These are phyloP conservation scores for Boloria euphrosyne DNA, from an alignment of 2,888 invertebrate genomes.

Conservation along the genomic window DNA sequence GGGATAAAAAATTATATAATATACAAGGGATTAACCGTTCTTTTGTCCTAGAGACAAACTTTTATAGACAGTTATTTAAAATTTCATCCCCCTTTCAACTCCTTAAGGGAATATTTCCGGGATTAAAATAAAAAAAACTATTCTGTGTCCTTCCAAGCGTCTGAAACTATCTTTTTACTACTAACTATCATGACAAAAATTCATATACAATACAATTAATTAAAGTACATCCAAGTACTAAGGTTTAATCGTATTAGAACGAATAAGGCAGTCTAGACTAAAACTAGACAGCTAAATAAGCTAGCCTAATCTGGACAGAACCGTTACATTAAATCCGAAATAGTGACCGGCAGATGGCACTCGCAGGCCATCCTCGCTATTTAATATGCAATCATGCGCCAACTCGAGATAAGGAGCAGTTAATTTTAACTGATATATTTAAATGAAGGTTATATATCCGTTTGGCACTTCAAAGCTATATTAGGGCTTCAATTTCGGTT, in stretches of 20 bases:
- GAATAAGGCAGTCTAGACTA: conserved; percentile 7
- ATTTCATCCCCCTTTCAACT: too few species aligned
- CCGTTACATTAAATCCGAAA: not conserved
- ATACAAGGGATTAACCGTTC: too few species aligned
- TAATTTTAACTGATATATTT: not conserved
- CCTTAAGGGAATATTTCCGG: too few species aligned
- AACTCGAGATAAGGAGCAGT: not conserved
- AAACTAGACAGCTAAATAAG: conserved; percentile 3
- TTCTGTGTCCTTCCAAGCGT: too few species aligned
- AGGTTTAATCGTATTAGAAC: conserved; percentile 4
- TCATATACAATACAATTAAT: not conserved
- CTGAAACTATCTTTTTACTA: too few species aligned
- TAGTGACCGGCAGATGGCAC: conserved; percentile 11
- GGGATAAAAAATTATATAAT: too few species aligned
- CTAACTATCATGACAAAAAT: not conserved
- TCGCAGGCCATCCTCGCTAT: conserved; percentile 4
- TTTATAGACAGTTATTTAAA: too few species aligned
- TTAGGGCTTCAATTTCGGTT: too few species aligned
- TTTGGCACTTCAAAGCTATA: too few species aligned
- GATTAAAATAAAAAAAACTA: too few species aligned
- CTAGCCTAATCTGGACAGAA: conserved; percentile 7
- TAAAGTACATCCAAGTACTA: not conserved
- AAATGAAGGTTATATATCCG: too few species aligned
- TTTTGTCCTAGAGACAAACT: too few species aligned
- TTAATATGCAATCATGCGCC: conserved; percentile 19